Conservation (phyloP, 2,113 vertebrate genomes). For the Morphnarchus princeps region DNA sequence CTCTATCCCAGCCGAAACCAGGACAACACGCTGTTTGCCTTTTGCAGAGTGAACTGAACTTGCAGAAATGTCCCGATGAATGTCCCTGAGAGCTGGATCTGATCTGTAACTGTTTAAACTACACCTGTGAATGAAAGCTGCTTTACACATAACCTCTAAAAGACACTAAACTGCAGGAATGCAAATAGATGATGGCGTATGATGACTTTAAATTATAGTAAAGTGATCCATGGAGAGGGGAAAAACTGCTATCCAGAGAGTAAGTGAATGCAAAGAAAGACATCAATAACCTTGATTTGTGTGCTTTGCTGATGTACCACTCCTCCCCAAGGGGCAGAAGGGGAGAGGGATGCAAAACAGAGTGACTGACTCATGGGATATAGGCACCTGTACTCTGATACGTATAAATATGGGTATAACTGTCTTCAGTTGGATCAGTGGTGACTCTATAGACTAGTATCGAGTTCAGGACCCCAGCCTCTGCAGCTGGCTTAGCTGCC, state of each 20-base stretch:
- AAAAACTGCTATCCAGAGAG: not conserved
- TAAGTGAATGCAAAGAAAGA: not conserved
- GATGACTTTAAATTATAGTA: conserved; percentile 44
- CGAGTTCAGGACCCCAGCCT: not conserved
- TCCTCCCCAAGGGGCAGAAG: not conserved
- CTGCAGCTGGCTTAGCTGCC: not conserved
- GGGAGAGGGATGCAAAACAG: not conserved
- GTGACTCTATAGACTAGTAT: not conserved
- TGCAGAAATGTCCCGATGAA: not conserved
- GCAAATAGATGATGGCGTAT: conserved; percentile 46
- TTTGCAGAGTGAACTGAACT: not conserved
- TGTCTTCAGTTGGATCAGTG: not conserved
- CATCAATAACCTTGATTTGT: not conserved
- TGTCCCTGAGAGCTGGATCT: conserved; percentile 13
- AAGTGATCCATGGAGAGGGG: conserved; percentile 7
- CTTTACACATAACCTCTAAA: conserved; percentile 29
- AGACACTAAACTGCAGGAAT: conserved; percentile 36
- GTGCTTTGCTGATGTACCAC: not conserved
- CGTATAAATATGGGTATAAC: not conserved
- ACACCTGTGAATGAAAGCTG: conserved; percentile 41
- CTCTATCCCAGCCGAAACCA: no score
- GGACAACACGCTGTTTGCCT: not conserved
- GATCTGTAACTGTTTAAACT: conserved; percentile 22
- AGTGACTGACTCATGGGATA: not conserved
- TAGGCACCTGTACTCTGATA: not conserved